Evolutionary conservation across 37 sponge, comb jelly and placozoan genomes (phyloP).

Genomic region (Tethya wilhelma): DNA sequence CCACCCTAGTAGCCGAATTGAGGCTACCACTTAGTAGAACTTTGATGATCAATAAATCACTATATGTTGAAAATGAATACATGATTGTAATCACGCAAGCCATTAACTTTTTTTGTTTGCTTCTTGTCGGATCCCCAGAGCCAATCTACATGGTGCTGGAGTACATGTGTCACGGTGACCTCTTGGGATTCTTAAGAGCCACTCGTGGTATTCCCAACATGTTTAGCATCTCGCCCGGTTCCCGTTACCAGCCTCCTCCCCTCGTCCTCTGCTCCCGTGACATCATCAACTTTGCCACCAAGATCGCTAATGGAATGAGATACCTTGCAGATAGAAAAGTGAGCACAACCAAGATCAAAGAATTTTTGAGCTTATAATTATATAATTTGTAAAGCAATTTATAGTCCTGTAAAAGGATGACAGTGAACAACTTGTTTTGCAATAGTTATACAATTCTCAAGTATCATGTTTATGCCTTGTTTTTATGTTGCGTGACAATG

Average conservation of each 20-base stretch:
- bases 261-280: conserved; percentile 63
- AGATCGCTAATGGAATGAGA: conserved; percentile 73
- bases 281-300: conserved; percentile 58
- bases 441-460: neutral
- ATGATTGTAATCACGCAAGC: no score
- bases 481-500: neutral
- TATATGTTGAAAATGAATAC: no score
- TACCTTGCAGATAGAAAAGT: conserved; percentile 76
- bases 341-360: neutral
- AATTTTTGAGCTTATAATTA: neutral
- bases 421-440: neutral
- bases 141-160: conserved; percentile 68
- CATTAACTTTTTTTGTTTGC: no score
- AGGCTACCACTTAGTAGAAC: no score
- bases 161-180: conserved; percentile 86
- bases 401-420: neutral
- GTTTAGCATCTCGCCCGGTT: conserved; percentile 66
- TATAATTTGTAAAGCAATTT: neutral
- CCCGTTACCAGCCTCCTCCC: conserved; percentile 30
- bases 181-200: conserved; percentile 75
- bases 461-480: neutral
- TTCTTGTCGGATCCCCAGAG: conserved; percentile 10
- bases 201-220: conserved; percentile 56
- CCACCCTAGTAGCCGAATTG: no score
- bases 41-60: no score